These are phyloP conservation scores for Chromobotia macracanthus DNA, from an alignment of 2,797 vertebrate genomes.

Conservation along the genomic window DNA sequence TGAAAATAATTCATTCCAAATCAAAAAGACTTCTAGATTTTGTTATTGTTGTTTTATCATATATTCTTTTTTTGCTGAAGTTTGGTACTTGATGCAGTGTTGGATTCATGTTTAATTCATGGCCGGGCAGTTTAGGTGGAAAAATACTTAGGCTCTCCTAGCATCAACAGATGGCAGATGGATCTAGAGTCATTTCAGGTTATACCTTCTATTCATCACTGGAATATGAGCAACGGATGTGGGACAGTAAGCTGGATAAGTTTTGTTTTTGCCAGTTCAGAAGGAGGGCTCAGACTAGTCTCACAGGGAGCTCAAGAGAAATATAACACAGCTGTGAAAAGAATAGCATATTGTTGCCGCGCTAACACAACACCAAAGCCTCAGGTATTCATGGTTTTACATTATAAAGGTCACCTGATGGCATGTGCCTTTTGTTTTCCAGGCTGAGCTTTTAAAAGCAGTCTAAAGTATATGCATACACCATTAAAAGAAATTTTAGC, in stretches of 20 bases:
- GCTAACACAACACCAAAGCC: neutral
- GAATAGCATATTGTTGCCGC: neutral
- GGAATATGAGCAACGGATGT: neutral
- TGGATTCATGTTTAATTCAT: conserved; percentile 53
- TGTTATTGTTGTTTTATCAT: conserved; percentile 45
- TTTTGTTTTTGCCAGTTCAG: neutral
- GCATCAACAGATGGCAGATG: conserved; percentile 7
- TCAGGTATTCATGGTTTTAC: conserved; percentile 4
- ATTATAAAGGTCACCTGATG: neutral
- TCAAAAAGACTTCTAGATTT: neutral
- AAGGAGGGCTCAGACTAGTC: conserved; percentile 5
- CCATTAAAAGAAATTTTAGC: no score
- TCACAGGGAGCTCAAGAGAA: neutral
- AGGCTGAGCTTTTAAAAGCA: neutral
- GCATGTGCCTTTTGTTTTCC: neutral
- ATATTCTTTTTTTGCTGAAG: conserved; percentile 1
- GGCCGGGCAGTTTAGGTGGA: conserved; percentile 20
- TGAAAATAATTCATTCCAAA: conserved; percentile 7
- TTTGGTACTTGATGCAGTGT: neutral
- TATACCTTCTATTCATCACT: conserved; percentile 26
- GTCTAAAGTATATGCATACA: neutral
- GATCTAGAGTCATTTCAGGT: conserved; percentile 24
- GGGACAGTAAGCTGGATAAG: neutral
- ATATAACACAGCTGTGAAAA: neutral
- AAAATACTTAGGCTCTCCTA: conserved; percentile 5